Percentiles rank a stretch among this genome's conserved stretches.
Conservation (phyloP, 2,888 invertebrate species). For the Amiota mariae region DNA sequence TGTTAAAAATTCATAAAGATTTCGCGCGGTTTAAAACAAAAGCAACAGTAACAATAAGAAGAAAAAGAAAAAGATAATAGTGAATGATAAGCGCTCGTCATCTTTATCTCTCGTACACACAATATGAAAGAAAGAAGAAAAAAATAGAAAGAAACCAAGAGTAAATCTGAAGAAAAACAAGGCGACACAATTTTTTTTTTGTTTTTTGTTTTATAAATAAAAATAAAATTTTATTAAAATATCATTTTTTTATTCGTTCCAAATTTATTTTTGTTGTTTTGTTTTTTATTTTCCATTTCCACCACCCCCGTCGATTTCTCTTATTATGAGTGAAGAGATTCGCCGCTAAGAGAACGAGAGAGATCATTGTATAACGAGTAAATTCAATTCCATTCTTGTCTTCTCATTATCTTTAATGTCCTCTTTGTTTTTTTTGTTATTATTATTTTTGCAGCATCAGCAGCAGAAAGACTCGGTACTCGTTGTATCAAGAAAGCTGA, state of each 20-base stretch:
- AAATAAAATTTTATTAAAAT: not conserved
- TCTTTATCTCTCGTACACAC: conserved; percentile 10
- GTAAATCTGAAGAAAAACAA: not conserved
- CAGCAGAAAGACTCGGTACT: no score
- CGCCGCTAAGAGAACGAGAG: no score
- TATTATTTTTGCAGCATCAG: no score
- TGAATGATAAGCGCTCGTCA: conserved; percentile 4
- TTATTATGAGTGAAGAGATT: no score
- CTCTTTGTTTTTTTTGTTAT: no score
- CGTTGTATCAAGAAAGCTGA: no score
- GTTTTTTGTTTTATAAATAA: not conserved
- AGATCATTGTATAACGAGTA: no score
- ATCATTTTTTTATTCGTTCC: not conserved
- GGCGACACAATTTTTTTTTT: not conserved
- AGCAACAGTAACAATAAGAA: no score
- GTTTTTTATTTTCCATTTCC: not conserved
- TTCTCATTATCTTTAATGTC: no score
- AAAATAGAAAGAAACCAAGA: not conserved
- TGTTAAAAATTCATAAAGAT: no score
- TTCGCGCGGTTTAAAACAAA: no score
- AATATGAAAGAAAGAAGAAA: not conserved
- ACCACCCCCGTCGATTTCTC: conserved; percentile 5
- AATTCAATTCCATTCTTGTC: no score
- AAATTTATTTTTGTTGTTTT: not conserved
- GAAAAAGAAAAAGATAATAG: conserved; percentile 5